Percentiles rank a stretch among this genome's conserved stretches.
Evolutionary conservation across 2,797 vertebrate genomes (phyloP).

Genomic region (Kryptolebias ocellatus): DNA sequence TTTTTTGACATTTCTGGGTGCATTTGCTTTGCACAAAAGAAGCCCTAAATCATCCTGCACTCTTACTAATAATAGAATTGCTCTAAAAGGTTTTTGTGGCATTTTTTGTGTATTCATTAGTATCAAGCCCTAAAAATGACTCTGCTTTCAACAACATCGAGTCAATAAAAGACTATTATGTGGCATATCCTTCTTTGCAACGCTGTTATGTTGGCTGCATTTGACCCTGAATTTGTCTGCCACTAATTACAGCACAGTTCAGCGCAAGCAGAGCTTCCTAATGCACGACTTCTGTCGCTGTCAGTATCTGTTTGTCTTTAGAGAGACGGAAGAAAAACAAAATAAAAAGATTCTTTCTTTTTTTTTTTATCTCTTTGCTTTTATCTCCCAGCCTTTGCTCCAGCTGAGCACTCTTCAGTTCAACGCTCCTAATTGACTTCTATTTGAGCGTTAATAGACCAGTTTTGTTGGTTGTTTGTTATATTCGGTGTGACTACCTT

Average conservation of each 20-base stretch:
- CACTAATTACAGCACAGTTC: constrained; percentile 40
- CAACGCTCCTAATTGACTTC: constrained; percentile 66
- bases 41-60: neutral
- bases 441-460: constrained; percentile 62
- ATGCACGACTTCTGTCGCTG: constrained; percentile 31
- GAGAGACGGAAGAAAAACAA: constrained; percentile 43
- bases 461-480: constrained; percentile 53
- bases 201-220: constrained; percentile 24
- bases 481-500: constrained; percentile 29
- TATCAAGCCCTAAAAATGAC: constrained; percentile 25
- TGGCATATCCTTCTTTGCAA: constrained; percentile 16
- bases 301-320: constrained; percentile 53
- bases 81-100: constrained; percentile 37
- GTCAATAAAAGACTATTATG: constrained; percentile 17
- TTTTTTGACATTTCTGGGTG: too few species aligned
- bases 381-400: constrained; percentile 59
- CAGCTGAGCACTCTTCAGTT: constrained; percentile 55
- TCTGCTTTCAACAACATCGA: neutral
- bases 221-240: constrained; percentile 55
- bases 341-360: neutral
- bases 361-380: constrained; percentile 43
- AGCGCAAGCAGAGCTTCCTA: constrained; percentile 29
- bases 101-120: constrained; percentile 42
- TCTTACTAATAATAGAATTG: constrained; percentile 38
- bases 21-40: too few species aligned